These are phyloP conservation scores for Clamator glandarius DNA, from an alignment of 2,797 vertebrate species.

Conservation along the genomic window DNA sequence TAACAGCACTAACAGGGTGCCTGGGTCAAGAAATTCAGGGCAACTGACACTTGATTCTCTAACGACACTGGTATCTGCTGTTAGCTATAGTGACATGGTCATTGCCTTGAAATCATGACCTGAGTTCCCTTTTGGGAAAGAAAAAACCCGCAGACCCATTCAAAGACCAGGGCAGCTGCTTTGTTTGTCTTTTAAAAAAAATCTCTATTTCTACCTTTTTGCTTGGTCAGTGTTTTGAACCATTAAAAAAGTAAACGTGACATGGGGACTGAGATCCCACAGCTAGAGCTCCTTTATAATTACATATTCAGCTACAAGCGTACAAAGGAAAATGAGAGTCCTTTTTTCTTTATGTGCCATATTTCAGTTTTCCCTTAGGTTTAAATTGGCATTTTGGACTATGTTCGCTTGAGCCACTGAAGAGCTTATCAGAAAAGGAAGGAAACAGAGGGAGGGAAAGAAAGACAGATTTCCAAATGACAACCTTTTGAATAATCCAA, in stretches of 20 bases:
- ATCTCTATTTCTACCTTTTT: conserved; percentile 24
- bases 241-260: conserved; percentile 49
- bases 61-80: neutral
- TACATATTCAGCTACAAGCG: conserved; percentile 67
- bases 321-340: conserved; percentile 75
- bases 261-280: conserved; percentile 52
- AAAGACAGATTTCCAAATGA: conserved; percentile 78
- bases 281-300: conserved; percentile 69
- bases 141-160: neutral
- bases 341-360: conserved; percentile 67
- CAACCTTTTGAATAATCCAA: conserved; percentile 79
- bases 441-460: conserved; percentile 74
- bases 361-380: conserved; percentile 68
- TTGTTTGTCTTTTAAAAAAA: conserved; percentile 61
- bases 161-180: conserved; percentile 32
- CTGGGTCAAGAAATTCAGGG: conserved; percentile 40
- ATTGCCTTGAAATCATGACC: conserved; percentile 28
- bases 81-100: conserved; percentile 5
- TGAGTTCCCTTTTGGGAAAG: neutral
- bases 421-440: conserved; percentile 71
- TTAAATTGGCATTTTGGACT: conserved; percentile 78
- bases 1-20: neutral
- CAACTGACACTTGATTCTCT: conserved; percentile 39
- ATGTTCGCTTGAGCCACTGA: conserved; percentile 58
- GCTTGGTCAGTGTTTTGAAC: conserved; percentile 65